Conservation (phyloP, 2,797 vertebrate genomes). For the Micrastur ruficollis region DNA sequence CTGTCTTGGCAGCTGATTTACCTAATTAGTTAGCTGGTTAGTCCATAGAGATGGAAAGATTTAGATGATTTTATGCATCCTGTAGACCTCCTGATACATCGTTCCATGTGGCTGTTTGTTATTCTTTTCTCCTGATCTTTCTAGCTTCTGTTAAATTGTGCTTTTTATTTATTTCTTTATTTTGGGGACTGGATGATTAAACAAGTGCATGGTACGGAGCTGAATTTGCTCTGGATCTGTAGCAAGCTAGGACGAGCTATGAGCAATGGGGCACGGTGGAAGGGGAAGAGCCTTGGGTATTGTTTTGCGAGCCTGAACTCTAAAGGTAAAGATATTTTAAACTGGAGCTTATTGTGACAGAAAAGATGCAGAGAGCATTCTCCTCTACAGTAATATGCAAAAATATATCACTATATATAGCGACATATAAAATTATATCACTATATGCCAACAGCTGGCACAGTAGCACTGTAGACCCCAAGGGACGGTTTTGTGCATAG, state of each 20-base stretch:
- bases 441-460: background rate
- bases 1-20: background rate
- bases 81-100: background rate
- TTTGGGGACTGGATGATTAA: background rate
- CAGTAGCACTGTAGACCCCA: fast-evolving
- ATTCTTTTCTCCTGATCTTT: background rate
- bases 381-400: background rate
- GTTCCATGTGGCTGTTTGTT: background rate
- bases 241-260: too few species aligned
- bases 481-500: background rate
- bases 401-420: background rate
- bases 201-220: background rate
- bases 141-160: background rate
- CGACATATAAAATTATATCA: background rate
- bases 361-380: background rate
- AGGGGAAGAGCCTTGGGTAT: background rate
- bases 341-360: background rate
- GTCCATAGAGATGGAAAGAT: background rate
- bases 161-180: background rate
- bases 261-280: background rate
- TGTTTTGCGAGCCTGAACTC: background rate
- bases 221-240: background rate
- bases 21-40: background rate
- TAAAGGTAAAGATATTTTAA: background rate
- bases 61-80: background rate